Conservation (phyloP, 35 echinoderm and acorn worm genomes). For the Hemicentrotus pulcherrimus region DNA sequence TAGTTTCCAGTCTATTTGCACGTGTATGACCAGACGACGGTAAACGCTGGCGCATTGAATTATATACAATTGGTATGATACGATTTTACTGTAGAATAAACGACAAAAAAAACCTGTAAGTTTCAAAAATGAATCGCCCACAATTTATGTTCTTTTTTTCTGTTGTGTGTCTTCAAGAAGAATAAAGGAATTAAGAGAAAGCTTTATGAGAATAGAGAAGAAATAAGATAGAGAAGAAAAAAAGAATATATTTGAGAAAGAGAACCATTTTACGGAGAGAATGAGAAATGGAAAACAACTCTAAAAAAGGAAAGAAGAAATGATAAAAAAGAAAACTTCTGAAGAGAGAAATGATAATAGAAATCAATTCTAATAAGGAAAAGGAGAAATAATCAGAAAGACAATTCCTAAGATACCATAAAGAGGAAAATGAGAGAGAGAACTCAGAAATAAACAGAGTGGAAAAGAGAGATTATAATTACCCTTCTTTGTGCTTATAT, state of each 20-base stretch:
- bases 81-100: constrained; percentile 39
- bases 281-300: too few relatives aligned
- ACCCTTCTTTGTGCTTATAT: too few relatives aligned
- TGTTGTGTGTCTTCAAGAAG: background rate
- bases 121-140: background rate
- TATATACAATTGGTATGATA: constrained; percentile 33
- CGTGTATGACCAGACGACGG: background rate
- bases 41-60: constrained; percentile 2
- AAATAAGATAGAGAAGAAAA: background rate
- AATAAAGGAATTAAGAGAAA: background rate
- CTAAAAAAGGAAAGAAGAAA: too few relatives aligned
- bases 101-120: constrained; percentile 29
- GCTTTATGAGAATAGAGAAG: background rate
- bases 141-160: too few relatives aligned
- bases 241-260: background rate
- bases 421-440: too few relatives aligned
- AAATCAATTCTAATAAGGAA: too few relatives aligned
- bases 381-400: too few relatives aligned
- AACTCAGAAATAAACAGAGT: too few relatives aligned
- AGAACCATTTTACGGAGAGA: background rate
- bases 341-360: too few relatives aligned
- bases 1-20: constrained; percentile 22
- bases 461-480: too few relatives aligned
- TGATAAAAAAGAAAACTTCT: too few relatives aligned
- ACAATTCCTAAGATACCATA: too few relatives aligned